Evolutionary conservation across 1,140 invertebrate species (phyloP).

Genomic region (Drosophila busckii): DNA sequence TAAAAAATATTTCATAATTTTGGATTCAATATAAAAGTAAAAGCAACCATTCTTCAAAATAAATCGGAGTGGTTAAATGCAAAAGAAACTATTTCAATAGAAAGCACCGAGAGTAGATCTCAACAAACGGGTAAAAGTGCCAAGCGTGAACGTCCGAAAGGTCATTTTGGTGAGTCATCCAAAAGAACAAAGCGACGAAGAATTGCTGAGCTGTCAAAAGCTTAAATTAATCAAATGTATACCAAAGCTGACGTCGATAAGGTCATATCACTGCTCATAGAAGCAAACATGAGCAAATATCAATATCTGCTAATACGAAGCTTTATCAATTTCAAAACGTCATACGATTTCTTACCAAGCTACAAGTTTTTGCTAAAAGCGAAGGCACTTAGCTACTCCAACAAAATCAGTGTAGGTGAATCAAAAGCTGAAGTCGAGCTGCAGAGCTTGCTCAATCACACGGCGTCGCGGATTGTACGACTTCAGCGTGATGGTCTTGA

Average conservation of each 20-base stretch:
- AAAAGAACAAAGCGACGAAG: constrained; percentile 9
- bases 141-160: constrained; percentile 9
- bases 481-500: constrained; percentile 20
- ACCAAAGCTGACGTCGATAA: background rate
- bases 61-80: too few species aligned
- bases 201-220: constrained; percentile 11
- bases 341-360: constrained; percentile 2
- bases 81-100: too few species aligned
- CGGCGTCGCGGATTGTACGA: constrained; percentile 10
- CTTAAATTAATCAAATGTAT: constrained; percentile 1
- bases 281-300: constrained; percentile 1
- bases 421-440: constrained; percentile 28
- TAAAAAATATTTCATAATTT: too few species aligned
- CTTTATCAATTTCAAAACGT: constrained; percentile 12
- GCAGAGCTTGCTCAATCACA: constrained; percentile 19
- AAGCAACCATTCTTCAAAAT: too few species aligned
- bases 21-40: too few species aligned
- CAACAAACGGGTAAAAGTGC: too few species aligned
- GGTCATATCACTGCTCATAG: constrained; percentile 3
- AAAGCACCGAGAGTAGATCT: too few species aligned
- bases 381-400: constrained; percentile 14
- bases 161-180: constrained; percentile 3
- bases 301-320: constrained; percentile 6
- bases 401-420: constrained; percentile 12
- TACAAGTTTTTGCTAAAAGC: constrained; percentile 10